Evolutionary conservation across 1,140 invertebrate genomes (phyloP).

Genomic region (Atopsyche davidsoni): DNA sequence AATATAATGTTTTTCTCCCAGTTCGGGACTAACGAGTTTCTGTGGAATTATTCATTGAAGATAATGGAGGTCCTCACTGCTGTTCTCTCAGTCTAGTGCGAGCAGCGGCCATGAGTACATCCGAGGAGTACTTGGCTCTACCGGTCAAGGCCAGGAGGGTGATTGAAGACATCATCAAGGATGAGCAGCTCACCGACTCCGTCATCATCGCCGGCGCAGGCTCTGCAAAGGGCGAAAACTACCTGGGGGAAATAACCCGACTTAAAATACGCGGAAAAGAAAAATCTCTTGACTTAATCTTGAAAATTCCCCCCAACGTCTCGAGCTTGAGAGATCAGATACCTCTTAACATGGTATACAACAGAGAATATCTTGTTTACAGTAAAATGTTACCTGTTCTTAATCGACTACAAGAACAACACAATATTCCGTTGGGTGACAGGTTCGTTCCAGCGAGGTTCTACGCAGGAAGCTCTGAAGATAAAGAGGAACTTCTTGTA

Average conservation of each 20-base stretch:
- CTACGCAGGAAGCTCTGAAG: conserved; percentile 25
- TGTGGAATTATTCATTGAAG: too few species aligned
- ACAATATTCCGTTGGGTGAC: neutral
- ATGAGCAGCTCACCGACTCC: too few species aligned
- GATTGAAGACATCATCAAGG: too few species aligned
- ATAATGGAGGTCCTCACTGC: too few species aligned
- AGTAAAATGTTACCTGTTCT: conserved; percentile 5
- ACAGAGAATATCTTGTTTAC: conserved; percentile 11
- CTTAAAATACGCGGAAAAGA: neutral
- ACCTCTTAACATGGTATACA: conserved; percentile 2
- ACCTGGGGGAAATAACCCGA: conserved; percentile 8
- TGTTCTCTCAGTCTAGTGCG: too few species aligned
- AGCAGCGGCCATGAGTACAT: too few species aligned
- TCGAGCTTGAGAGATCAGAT: neutral
- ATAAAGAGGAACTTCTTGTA: conserved; percentile 32
- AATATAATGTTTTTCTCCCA: too few species aligned
- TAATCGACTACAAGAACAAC: neutral
- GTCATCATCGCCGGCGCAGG: too few species aligned
- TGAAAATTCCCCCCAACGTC: conserved; percentile 7
- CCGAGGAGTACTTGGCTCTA: too few species aligned
- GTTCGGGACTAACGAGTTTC: too few species aligned
- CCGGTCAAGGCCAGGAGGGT: too few species aligned
- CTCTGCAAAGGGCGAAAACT: conserved; percentile 22
- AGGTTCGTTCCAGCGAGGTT: conserved; percentile 28
- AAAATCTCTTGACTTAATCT: neutral